Evolutionary conservation across 2,888 invertebrate species (phyloP).

Genomic region (Leucoma salicis): DNA sequence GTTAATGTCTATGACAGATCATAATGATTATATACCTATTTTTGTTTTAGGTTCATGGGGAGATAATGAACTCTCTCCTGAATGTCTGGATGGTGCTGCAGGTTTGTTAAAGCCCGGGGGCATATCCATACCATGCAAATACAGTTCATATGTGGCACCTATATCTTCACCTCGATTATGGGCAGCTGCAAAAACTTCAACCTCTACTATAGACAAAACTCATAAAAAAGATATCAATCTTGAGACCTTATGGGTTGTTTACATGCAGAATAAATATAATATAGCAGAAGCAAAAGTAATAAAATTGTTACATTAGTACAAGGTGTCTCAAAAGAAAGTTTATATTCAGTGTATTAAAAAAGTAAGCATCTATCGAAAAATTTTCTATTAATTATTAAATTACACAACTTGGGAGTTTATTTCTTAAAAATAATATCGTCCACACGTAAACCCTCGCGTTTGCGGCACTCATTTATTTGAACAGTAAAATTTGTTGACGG

Average conservation of each 20-base stretch:
- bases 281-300: constrained; percentile 85
- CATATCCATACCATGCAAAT: constrained; percentile 92
- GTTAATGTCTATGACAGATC: too few species aligned
- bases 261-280: constrained; percentile 91
- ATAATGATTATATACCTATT: too few species aligned
- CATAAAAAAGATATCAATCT: constrained; percentile 63
- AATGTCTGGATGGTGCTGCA: constrained; percentile 97
- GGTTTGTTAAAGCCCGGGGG: constrained; percentile 92
- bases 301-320: too few species aligned
- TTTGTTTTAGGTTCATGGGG: constrained; percentile 90
- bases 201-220: constrained; percentile 44
- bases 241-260: constrained; percentile 96
- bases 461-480: too few species aligned
- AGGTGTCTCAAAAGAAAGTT: too few species aligned
- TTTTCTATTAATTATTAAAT: too few species aligned
- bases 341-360: too few species aligned
- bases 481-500: too few species aligned
- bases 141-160: constrained; percentile 95
- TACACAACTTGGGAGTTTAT: too few species aligned
- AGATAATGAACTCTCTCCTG: constrained; percentile 99
- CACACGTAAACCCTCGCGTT: too few species aligned
- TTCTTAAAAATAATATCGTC: too few species aligned
- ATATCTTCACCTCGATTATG: constrained; percentile 95
- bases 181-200: constrained; percentile 84
- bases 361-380: too few species aligned